These are phyloP conservation scores for Nymphalis urticae DNA, from an alignment of 2,888 invertebrate species.

Conservation along the genomic window DNA sequence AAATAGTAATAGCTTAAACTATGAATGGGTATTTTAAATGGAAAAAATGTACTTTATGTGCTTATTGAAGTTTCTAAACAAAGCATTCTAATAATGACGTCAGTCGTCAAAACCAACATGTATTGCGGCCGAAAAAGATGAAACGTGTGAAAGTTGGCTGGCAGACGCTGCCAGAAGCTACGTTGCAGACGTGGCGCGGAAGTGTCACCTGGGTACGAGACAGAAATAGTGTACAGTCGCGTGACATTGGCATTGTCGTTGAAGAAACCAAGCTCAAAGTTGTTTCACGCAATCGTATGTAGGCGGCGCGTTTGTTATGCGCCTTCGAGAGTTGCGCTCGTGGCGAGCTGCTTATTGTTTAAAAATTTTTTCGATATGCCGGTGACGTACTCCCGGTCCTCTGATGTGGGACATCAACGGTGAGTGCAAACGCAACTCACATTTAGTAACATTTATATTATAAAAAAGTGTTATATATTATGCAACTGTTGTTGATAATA, in stretches of 20 bases:
- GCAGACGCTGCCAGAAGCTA: conserved; percentile 32
- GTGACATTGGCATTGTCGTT: conserved; percentile 58
- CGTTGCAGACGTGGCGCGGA: conserved; percentile 37
- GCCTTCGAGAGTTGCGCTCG: conserved; percentile 21
- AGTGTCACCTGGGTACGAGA: conserved; percentile 43
- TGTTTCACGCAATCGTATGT: conserved; percentile 34
- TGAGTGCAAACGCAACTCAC: conserved; percentile 44
- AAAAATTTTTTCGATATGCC: conserved; percentile 49
- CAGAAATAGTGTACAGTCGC: conserved; percentile 38
- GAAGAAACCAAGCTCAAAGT: conserved; percentile 34
- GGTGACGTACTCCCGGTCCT: conserved; percentile 56
- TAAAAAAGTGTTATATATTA: too few species aligned
- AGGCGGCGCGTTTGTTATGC: conserved; percentile 28
- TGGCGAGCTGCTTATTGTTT: conserved; percentile 6
- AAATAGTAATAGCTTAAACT: too few species aligned
- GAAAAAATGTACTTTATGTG: too few species aligned
- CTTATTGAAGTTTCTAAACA: too few species aligned
- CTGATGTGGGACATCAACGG: conserved; percentile 56
- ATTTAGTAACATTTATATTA: conserved; percentile 11
- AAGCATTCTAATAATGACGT: neutral
- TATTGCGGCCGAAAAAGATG: conserved; percentile 3
- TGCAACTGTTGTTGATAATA: too few species aligned
- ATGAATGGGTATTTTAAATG: too few species aligned
- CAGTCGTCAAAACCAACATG: neutral
- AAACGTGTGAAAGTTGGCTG: conserved; percentile 30